A percentile compares a stretch with the other conserved stretches of the same genome.
phyloP scores from a whole-genome alignment of 2,888 invertebrate species.

The Andrena fulva region DNA sequence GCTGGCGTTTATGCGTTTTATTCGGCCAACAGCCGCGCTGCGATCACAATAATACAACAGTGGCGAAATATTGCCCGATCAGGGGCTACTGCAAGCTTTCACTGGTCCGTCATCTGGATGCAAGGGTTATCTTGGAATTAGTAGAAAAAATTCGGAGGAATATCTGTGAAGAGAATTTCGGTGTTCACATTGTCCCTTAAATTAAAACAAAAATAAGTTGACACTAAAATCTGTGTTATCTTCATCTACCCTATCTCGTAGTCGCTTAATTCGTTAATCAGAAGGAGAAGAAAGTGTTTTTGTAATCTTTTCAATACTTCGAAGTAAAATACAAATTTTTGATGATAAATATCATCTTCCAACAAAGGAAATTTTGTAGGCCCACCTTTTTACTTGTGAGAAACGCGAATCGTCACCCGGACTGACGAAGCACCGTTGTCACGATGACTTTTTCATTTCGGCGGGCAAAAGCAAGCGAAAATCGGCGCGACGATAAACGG shows the following conservation, averaged over 20 bases:
- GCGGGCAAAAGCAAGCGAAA: conserved; percentile 65
- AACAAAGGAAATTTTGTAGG: not conserved
- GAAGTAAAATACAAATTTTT: no score
- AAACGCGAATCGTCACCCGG: not conserved
- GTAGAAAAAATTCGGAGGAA: not conserved
- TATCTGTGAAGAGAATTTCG: no score
- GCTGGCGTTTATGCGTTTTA: conserved; percentile 59
- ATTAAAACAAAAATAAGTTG: no score
- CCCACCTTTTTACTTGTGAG: not conserved
- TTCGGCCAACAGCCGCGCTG: conserved; percentile 30
- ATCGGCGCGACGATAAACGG: conserved; percentile 67
- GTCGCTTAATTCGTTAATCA: no score
- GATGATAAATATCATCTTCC: not conserved
- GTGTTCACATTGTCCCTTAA: no score
- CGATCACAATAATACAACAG: conserved; percentile 46
- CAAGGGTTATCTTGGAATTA: not conserved
- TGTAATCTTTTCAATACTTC: no score
- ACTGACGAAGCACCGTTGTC: not conserved
- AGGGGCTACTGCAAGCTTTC: not conserved
- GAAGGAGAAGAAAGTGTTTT: no score
- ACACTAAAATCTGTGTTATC: no score
- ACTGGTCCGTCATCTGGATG: no score
- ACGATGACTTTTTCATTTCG: conserved; percentile 68
- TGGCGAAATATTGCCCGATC: not conserved
- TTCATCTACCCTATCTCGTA: no score